A percentile compares a stretch with the other conserved stretches of the same genome.
These are phyloP conservation scores for Coenonympha arcania DNA, from an alignment of 2,888 invertebrate genomes.

Conservation along the genomic window DNA sequence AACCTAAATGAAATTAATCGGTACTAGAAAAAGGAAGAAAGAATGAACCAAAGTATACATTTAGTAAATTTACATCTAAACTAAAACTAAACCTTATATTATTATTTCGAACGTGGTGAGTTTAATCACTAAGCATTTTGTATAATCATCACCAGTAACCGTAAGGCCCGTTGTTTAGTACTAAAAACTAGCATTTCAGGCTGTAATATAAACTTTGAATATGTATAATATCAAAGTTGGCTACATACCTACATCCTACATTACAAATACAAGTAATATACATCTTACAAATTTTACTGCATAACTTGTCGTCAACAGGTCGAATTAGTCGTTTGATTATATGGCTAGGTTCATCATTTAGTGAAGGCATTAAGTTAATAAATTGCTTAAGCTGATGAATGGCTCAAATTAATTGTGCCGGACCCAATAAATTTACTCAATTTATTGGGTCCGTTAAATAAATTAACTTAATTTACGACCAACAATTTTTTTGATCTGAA, in stretches of 20 bases:
- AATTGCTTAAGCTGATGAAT: too few relatives aligned
- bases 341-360: too few relatives aligned
- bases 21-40: too few relatives aligned
- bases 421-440: too few relatives aligned
- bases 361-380: too few relatives aligned
- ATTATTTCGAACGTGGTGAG: slow-evolving; percentile 65
- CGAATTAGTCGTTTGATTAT: too few relatives aligned
- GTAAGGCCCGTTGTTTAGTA: slow-evolving; percentile 32
- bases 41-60: not conserved
- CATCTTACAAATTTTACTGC: slow-evolving; percentile 4
- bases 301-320: not conserved
- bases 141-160: slow-evolving; percentile 29
- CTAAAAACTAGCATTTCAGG: slow-evolving; percentile 22
- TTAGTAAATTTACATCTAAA: slow-evolving; percentile 8
- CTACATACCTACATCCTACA: slow-evolving; percentile 22
- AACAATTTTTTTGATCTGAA: too few relatives aligned
- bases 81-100: slow-evolving; percentile 27
- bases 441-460: too few relatives aligned
- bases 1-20: too few relatives aligned
- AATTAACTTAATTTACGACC: too few relatives aligned
- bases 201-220: slow-evolving; percentile 26
- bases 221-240: slow-evolving; percentile 27
- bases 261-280: slow-evolving; percentile 8
- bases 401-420: too few relatives aligned
- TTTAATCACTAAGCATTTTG: slow-evolving; percentile 48